Percentiles rank a stretch among this genome's conserved stretches.
Evolutionary conservation across 2,888 invertebrate species (phyloP).

Genomic region (Anticlea derivata): DNA sequence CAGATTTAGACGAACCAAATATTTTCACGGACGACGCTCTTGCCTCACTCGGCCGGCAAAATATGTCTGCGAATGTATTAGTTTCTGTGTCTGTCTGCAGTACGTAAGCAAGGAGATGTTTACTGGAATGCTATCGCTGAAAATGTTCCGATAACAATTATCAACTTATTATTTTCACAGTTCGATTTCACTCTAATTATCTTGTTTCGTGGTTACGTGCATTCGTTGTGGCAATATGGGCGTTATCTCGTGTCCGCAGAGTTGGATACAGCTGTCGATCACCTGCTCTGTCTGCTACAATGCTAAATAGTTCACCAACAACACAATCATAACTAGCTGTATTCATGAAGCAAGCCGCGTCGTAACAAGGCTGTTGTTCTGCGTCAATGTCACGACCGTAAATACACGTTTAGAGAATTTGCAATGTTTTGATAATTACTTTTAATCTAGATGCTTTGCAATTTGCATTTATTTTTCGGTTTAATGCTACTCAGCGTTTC

Average conservation of each 20-base stretch:
- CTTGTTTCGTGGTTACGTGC: conserved; percentile 44
- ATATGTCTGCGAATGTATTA: conserved; percentile 35
- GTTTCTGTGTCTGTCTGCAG: conserved; percentile 4
- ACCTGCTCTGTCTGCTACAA: conserved; percentile 38
- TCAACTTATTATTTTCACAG: conserved; percentile 35
- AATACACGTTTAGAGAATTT: conserved; percentile 20
- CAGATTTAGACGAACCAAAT: conserved; percentile 76
- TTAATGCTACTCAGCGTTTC: not conserved
- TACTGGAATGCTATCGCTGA: conserved; percentile 29
- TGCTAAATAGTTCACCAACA: conserved; percentile 33
- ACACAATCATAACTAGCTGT: conserved; percentile 29
- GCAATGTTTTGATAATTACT: conserved; percentile 6
- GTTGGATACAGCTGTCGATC: conserved; percentile 52
- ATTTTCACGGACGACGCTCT: conserved; percentile 76
- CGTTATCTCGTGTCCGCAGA: conserved; percentile 49
- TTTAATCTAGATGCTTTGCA: conserved; percentile 1
- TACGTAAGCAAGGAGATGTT: conserved; percentile 14
- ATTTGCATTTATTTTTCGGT: conserved; percentile 1
- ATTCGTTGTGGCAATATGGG: conserved; percentile 49
- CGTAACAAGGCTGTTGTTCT: conserved; percentile 40
- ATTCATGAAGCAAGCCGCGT: conserved; percentile 38
- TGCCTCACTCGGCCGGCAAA: conserved; percentile 50
- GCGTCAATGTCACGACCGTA: conserved; percentile 41
- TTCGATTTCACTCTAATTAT: conserved; percentile 48
- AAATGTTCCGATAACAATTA: conserved; percentile 35